Evolutionary conservation across 1,140 invertebrate species (phyloP), one percentile per base, ranked within the genome.

Genomic region (Papilio polyxenes): DNA sequence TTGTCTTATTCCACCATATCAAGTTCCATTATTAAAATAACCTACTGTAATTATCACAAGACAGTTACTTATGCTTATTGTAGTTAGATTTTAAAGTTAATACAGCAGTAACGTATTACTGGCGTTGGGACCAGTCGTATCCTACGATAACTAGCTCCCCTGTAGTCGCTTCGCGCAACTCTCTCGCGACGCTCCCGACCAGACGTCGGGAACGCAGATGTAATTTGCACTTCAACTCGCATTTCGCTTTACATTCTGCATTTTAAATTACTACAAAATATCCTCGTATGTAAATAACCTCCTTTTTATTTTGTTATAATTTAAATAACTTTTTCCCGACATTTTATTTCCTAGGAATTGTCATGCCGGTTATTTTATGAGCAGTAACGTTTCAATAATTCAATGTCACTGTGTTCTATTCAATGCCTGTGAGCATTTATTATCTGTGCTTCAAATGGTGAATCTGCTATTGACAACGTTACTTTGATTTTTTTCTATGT

Each of bases 161-260:
- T 65, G 62, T 17, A 9, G 20, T 13, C 62, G 62, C 3, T 4
- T 9, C 9, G 62, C 3, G 23, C 62, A 23, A 31, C 62, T 23
- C 62, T 23, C 23, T 31, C 20, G n/a, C 20, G 23, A 31, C 62
- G 11, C 17, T 11, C 20, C 3, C 20, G 5, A 59, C 5, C 56
- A 65, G 62, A 65, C 23, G 62, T 10, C 62, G 62, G 62, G 62
- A 31, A 65, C 23, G 23, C 3, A 37, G 62, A 31, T 65, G 10
- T 65, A 65, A 65, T 65, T 65, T 65, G 62, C 62, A 65, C 20
- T 65, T 65, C 20, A 4, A 65, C 62, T 65, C 20, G 62, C 62
- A 65, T 65, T 65, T 65, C 23, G 23, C 23, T 11, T 31, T 65
- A 65, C 62, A 65, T 65, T 65, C 13, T 65, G 62, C 62, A 31